phyloP scores from a whole-genome alignment of 2,113 vertebrate species.

The Coptodon rendalli region DNA sequence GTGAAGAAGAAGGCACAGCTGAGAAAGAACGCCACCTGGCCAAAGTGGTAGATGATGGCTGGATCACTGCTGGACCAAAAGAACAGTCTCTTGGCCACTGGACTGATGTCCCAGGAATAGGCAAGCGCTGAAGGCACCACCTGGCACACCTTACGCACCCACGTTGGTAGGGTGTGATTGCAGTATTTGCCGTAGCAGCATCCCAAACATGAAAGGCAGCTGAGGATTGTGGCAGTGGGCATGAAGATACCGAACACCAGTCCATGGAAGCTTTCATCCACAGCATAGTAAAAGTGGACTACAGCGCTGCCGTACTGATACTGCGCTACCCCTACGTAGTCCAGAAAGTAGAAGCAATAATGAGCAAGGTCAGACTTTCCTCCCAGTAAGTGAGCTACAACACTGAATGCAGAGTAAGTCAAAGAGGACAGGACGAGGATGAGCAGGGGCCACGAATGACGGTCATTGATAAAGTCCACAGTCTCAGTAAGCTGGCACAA shows the following conservation, averaged over 20 bases:
- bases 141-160: constrained; percentile 78
- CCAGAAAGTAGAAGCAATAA: constrained; percentile 85
- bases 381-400: constrained; percentile 82
- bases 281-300: constrained; percentile 82
- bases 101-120: constrained; percentile 85
- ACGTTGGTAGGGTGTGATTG: constrained; percentile 54
- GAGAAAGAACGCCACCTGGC: constrained; percentile 83
- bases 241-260: constrained; percentile 72
- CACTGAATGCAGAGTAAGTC: constrained; percentile 79
- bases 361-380: constrained; percentile 85
- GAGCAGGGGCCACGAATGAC: constrained; percentile 79
- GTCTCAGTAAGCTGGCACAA: constrained; percentile 59
- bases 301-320: constrained; percentile 88
- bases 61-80: constrained; percentile 29
- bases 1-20: constrained; percentile 82
- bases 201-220: constrained; percentile 82
- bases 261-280: constrained; percentile 73
- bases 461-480: constrained; percentile 77
- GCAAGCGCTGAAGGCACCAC: constrained; percentile 80
- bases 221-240: constrained; percentile 71
- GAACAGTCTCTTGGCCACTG: constrained; percentile 75
- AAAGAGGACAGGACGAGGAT: constrained; percentile 77
- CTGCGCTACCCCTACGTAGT: constrained; percentile 86
- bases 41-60: constrained; percentile 45
- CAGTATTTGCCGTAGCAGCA: constrained; percentile 85